Conservation (phyloP, 2,888 invertebrate species). For the Hedya salicella region DNA sequence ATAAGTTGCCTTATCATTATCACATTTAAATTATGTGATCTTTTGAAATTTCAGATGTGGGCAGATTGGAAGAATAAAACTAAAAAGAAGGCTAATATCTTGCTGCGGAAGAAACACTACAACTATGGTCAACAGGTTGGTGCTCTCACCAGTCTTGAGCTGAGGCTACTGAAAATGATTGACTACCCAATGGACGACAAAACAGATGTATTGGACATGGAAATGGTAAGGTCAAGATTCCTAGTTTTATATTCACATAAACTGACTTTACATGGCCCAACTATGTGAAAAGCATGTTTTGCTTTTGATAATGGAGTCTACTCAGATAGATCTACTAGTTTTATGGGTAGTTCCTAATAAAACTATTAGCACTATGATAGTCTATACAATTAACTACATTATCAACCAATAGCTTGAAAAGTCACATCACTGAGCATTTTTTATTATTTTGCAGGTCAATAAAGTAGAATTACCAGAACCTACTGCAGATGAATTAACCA, state of each 20-base stretch:
- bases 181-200: constrained; percentile 56
- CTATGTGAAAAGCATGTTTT: too few species aligned
- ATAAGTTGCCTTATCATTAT: too few species aligned
- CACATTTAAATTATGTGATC: too few species aligned
- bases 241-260: too few species aligned
- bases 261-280: too few species aligned
- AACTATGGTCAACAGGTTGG: constrained; percentile 47
- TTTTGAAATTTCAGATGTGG: constrained; percentile 54
- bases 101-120: constrained; percentile 52
- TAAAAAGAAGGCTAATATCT: constrained; percentile 59
- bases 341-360: too few species aligned
- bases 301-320: too few species aligned
- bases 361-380: too few species aligned
- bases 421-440: too few species aligned
- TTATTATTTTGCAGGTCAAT: constrained; percentile 41
- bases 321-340: too few species aligned
- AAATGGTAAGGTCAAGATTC: constrained; percentile 49
- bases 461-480: constrained; percentile 48
- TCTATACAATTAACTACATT: too few species aligned
- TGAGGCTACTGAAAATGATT: constrained; percentile 55
- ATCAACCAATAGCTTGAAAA: too few species aligned
- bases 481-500: constrained; percentile 39
- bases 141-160: constrained; percentile 51
- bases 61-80: constrained; percentile 63
- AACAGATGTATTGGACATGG: constrained; percentile 47